A percentile compares a stretch with the other conserved stretches of the same genome.
These are phyloP conservation scores for Rhincodon typus DNA, from an alignment of 2,797 vertebrate species.

Conservation along the genomic window DNA sequence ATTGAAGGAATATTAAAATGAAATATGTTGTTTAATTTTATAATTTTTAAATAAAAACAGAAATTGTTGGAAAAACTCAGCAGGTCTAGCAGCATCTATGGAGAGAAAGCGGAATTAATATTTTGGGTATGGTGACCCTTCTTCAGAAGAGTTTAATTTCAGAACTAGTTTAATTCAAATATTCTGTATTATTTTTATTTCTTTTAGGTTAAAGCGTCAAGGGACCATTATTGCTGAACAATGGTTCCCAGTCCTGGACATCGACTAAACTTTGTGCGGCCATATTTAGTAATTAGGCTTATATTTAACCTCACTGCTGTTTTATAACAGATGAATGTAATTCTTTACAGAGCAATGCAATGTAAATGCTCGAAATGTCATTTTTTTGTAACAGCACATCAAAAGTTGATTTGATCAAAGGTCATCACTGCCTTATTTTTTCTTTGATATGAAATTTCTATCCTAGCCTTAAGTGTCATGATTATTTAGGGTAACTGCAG, in stretches of 20 bases:
- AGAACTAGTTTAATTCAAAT: too few species aligned
- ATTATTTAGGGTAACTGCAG: slow-evolving; percentile 58
- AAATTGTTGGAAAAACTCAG: too few species aligned
- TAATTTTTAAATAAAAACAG: too few species aligned
- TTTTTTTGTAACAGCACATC: slow-evolving; percentile 82
- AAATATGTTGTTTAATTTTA: not conserved
- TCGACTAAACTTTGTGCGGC: not conserved
- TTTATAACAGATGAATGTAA: slow-evolving; percentile 55
- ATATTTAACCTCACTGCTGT: slow-evolving; percentile 5
- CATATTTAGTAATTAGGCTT: not conserved
- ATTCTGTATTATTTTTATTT: not conserved
- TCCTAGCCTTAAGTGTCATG: slow-evolving; percentile 78
- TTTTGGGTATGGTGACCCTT: too few species aligned
- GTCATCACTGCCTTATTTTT: slow-evolving; percentile 80
- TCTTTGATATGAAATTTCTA: slow-evolving; percentile 84
- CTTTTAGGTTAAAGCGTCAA: not conserved
- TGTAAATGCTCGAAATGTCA: slow-evolving; percentile 71
- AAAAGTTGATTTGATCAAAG: slow-evolving; percentile 83
- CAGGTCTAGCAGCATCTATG: too few species aligned
- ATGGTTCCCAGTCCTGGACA: not conserved
- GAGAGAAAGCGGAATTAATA: too few species aligned
- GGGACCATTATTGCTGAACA: not conserved
- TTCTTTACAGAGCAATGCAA: slow-evolving; percentile 56
- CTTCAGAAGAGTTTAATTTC: too few species aligned
- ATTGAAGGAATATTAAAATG: not conserved